Conservation (phyloP, 2,797 vertebrate species). For the Pangasius larnaudii region DNA sequence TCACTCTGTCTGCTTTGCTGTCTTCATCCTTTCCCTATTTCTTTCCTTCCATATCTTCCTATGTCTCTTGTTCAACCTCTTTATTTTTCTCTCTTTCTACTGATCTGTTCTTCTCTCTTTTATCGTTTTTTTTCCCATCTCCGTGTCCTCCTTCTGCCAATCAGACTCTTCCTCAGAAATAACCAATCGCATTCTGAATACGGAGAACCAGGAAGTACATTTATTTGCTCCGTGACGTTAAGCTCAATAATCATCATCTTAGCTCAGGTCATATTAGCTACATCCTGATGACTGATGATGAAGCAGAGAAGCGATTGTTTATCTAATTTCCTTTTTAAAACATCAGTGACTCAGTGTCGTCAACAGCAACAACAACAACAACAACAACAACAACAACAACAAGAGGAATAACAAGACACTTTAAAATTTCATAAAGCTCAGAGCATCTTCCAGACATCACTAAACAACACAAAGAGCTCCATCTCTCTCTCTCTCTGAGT, state of each 20-base stretch:
- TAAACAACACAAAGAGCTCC: constrained; percentile 40
- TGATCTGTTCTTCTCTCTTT: constrained; percentile 14
- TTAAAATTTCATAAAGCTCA: constrained; percentile 69
- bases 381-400: constrained; percentile 65
- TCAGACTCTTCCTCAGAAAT: background rate
- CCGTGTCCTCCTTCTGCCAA: constrained; percentile 31
- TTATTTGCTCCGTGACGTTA: background rate
- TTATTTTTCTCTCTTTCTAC: constrained; percentile 34
- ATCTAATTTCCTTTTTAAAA: background rate
- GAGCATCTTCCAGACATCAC: constrained; percentile 50
- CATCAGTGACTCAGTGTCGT: constrained; percentile 37
- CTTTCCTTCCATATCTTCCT: too few species aligned
- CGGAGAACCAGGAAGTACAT: background rate
- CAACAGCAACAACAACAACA: constrained; percentile 68
- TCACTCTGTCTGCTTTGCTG: background rate
- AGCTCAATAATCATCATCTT: too few species aligned
- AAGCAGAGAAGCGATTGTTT: background rate
- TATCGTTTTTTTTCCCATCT: constrained; percentile 44
- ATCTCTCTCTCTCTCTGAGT: constrained; percentile 54
- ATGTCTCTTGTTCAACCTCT: background rate
- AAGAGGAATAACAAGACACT: constrained; percentile 71
- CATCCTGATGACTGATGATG: background rate
- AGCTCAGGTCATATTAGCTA: too few species aligned
- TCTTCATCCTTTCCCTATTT: background rate
- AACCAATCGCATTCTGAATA: background rate